These are phyloP conservation scores for Heteropelma amictum DNA, from an alignment of 2,888 invertebrate genomes.

Conservation along the genomic window DNA sequence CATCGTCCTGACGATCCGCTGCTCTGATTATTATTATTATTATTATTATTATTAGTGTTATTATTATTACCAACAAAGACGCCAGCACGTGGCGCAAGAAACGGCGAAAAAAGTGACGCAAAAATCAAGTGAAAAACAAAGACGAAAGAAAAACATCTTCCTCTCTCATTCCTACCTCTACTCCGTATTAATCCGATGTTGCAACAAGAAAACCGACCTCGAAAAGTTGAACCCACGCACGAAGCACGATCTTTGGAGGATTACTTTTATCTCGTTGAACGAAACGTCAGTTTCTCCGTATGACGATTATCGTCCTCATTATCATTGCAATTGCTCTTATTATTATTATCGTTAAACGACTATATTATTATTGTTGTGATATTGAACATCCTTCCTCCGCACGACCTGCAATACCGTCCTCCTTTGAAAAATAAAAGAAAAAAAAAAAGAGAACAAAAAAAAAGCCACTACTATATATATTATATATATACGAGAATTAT, in stretches of 20 bases:
- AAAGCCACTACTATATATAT: not conserved
- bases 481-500: not conserved
- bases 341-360: conserved; percentile 34
- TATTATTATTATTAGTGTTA: too few relatives aligned
- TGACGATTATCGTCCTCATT: not conserved
- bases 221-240: not conserved
- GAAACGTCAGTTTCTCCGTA: not conserved
- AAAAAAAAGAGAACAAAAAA: not conserved
- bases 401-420: conserved; percentile 55
- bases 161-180: conserved; percentile 49
- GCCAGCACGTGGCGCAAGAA: conserved; percentile 11
- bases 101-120: not conserved
- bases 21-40: conserved; percentile 35
- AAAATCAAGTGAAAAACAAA: conserved; percentile 7
- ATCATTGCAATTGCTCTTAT: not conserved
- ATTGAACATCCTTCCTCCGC: conserved; percentile 51
- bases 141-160: conserved; percentile 31
- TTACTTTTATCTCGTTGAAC: conserved; percentile 15
- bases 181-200: conserved; percentile 36
- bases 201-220: not conserved
- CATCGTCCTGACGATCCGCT: too few relatives aligned
- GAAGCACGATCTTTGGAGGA: conserved; percentile 4
- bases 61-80: too few relatives aligned
- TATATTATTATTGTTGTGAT: conserved; percentile 27
- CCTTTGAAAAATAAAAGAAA: conserved; percentile 29